These are phyloP conservation scores for Apocrypta bakeri DNA, from an alignment of 1,140 invertebrate species.

Conservation along the genomic window DNA sequence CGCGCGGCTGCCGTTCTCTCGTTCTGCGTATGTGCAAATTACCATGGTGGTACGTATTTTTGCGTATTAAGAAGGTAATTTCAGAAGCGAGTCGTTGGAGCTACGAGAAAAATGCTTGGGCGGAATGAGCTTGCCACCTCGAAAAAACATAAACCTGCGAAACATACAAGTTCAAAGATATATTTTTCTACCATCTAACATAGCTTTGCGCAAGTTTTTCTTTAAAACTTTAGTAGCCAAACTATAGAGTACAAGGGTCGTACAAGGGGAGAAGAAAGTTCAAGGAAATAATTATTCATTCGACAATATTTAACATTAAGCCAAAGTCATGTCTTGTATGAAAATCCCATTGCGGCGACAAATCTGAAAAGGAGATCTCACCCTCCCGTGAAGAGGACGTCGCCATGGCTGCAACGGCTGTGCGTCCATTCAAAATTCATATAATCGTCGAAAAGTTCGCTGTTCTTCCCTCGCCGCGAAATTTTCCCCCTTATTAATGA, in stretches of 20 bases:
- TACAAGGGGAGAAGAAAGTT: neutral
- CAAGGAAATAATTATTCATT: slow-evolving; percentile 18
- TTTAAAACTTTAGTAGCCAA: neutral
- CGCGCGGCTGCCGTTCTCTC: too few relatives aligned
- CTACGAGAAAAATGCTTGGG: neutral
- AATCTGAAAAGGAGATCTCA: slow-evolving; percentile 35
- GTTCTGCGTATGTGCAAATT: neutral
- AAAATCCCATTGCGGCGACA: slow-evolving; percentile 10
- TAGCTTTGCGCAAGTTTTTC: neutral
- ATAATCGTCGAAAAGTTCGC: slow-evolving; percentile 27
- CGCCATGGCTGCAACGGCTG: neutral
- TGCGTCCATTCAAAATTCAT: slow-evolving; percentile 36
- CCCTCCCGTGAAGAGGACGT: neutral
- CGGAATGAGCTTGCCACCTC: neutral
- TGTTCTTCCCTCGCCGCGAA: neutral
- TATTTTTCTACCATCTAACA: neutral
- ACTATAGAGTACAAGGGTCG: neutral
- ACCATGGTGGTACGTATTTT: neutral
- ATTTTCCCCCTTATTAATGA: slow-evolving; percentile 10
- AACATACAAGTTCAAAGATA: neutral
- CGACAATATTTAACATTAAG: slow-evolving; percentile 29
- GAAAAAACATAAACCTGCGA: neutral
- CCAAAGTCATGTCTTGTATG: neutral
- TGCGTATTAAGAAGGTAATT: neutral
- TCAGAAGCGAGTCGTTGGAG: neutral